Evolutionary conservation across 2,797 vertebrate genomes (phyloP), one percentile per base, ranked within the genome.

Genomic region (Forpus xanthops): DNA sequence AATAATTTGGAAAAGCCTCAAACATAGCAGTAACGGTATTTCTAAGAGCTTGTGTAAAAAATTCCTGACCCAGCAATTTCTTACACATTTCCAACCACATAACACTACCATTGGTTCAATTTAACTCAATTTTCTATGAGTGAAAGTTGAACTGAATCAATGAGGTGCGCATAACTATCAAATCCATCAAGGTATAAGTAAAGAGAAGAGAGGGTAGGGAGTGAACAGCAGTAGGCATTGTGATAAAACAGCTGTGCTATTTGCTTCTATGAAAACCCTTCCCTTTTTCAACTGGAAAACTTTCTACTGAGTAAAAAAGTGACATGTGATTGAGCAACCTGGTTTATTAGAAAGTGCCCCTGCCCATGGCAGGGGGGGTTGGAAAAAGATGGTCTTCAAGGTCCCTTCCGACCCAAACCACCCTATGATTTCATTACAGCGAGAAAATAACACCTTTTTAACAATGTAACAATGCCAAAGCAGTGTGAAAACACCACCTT

Each of bases 1-100:
- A 56, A 15, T 16, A 58, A 35, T 58, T 82, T 80, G 49, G 90
- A 85, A 83, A 33, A 85, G 19, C 65, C 83, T 84, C 67, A 93
- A 50, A 20, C 45, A 33, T 11, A 82, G 17, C 49, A 85, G 16
- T 76, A 95, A 78, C 10, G 65, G 7, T 15, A 37, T 60, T 42
- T 47, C 44, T 31, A 71, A 37, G 25, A 56, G 23, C 11, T 24
- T n/a, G 31, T 23, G 62, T 62, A 71, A 70, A 55, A 44, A 19
- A 16, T 45, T 49, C 31, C 68, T 21, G 4, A 49, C 17, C 14
- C 25, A 60, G 50, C 21, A 53, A 30, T 28, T 28, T 44, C 28
- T 35, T 35, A 64, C 9, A 1, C 5, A 39, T 50, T 66, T 85
- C 56, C n/a, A 77, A 16, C 16, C 39, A 27, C 1, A 0, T 19